A percentile compares a stretch with the other conserved stretches of the same genome.
Evolutionary conservation across 2,888 invertebrate genomes (phyloP).

Genomic region (Herminia tarsipennalis): DNA sequence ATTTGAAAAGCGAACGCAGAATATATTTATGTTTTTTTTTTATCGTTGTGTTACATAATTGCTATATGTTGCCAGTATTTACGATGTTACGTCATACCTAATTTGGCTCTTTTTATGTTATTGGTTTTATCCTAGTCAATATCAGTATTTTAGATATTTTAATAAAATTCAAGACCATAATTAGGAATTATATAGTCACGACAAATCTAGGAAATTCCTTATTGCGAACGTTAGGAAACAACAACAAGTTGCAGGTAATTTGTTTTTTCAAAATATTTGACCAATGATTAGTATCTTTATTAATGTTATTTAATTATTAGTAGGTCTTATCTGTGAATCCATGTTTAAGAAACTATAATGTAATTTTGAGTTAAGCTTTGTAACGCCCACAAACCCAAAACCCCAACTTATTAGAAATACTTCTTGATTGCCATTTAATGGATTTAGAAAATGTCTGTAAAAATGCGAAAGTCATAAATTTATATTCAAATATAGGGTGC

Average conservation of each 20-base stretch:
- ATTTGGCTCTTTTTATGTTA: constrained; percentile 7
- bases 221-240: no score
- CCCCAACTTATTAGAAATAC: no score
- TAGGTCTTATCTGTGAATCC: not conserved
- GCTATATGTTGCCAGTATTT: not conserved
- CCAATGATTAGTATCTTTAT: no score
- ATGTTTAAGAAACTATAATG: not conserved
- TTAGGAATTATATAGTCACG: not conserved
- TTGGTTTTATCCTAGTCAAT: constrained; percentile 2
- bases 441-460: no score
- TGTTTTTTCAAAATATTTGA: no score
- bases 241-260: no score
- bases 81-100: not conserved
- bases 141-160: not conserved
- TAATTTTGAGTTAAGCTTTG: not conserved
- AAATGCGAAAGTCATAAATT: no score
- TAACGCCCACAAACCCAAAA: no score
- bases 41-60: not conserved
- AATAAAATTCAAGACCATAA: not conserved
- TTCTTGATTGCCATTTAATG: no score
- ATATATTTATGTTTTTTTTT: not conserved
- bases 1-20: not conserved
- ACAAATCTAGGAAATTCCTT: not conserved
- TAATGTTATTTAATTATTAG: no score
- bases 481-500: no score